Conservation (phyloP, 2,888 invertebrate species). For the Stenotaenia linearis region DNA sequence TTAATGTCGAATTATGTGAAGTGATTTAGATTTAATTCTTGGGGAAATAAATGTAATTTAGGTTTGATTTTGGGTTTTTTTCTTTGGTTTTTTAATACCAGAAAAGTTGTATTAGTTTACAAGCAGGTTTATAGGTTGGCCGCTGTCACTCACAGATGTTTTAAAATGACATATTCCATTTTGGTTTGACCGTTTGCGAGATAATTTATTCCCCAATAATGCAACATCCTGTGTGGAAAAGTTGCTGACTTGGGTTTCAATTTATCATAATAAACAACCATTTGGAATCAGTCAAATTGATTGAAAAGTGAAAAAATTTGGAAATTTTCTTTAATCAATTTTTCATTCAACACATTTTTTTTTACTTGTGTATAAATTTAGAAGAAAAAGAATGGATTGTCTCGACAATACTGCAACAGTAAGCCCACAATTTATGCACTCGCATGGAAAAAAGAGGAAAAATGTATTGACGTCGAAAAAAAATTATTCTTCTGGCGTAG, state of each 20-base stretch:
- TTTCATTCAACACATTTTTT: background rate
- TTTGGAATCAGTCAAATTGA: background rate
- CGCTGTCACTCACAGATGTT: background rate
- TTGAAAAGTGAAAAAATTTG: background rate
- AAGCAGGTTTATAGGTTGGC: background rate
- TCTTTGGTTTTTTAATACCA: background rate
- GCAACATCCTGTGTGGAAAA: background rate
- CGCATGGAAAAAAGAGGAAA: background rate
- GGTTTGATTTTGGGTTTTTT: no score
- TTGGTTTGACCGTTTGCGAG: background rate
- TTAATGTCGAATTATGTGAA: background rate
- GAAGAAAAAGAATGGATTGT: background rate
- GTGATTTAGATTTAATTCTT: no score
- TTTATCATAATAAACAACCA: background rate
- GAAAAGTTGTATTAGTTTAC: background rate
- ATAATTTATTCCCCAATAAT: background rate
- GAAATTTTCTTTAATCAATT: background rate
- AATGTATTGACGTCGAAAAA: background rate
- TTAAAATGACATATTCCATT: background rate
- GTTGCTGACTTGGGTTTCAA: background rate
- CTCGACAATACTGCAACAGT: no score
- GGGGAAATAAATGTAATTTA: no score
- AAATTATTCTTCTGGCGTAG: background rate
- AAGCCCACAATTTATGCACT: background rate
- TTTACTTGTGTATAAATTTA: no score